Evolutionary conservation across 2,113 vertebrate genomes (phyloP).

Genomic region (Mystacornis crossleyi): DNA sequence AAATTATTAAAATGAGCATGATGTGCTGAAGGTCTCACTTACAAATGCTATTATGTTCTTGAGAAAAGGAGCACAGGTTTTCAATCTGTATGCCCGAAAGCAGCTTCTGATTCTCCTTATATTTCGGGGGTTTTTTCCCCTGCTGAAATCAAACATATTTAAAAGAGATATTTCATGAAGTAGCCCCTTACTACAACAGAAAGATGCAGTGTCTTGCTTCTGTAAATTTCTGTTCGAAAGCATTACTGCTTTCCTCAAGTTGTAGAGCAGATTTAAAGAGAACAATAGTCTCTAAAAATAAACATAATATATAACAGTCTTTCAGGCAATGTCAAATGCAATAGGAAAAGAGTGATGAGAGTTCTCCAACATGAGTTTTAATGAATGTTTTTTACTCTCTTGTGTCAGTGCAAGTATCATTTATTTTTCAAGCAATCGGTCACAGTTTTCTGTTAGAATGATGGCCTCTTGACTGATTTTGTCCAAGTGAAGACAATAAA

Average conservation of each 20-base stretch:
- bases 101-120: background rate
- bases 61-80: conserved; percentile 17
- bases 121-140: background rate
- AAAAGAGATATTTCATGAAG: background rate
- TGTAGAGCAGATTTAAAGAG: conserved; percentile 48
- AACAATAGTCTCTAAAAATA: conserved; percentile 74
- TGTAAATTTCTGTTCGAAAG: conserved; percentile 22
- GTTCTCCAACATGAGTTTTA: conserved; percentile 65
- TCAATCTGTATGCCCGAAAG: background rate
- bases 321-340: conserved; percentile 66
- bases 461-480: conserved; percentile 62
- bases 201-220: background rate
- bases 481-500: conserved; percentile 58
- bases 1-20: background rate
- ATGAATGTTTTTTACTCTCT: conserved; percentile 59
- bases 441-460: conserved; percentile 60
- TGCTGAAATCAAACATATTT: background rate
- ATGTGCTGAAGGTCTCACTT: background rate
- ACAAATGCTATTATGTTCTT: background rate
- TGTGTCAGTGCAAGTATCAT: conserved; percentile 57
- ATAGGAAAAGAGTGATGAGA: conserved; percentile 64
- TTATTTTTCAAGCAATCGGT: conserved; percentile 67
- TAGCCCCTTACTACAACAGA: background rate
- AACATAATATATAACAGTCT: conserved; percentile 67
- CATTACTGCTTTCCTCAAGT: conserved; percentile 13